Percentiles rank a stretch among this genome's conserved stretches.
phyloP scores from a whole-genome alignment of 2,888 invertebrate genomes.

The Hipparchia sbordonii region DNA sequence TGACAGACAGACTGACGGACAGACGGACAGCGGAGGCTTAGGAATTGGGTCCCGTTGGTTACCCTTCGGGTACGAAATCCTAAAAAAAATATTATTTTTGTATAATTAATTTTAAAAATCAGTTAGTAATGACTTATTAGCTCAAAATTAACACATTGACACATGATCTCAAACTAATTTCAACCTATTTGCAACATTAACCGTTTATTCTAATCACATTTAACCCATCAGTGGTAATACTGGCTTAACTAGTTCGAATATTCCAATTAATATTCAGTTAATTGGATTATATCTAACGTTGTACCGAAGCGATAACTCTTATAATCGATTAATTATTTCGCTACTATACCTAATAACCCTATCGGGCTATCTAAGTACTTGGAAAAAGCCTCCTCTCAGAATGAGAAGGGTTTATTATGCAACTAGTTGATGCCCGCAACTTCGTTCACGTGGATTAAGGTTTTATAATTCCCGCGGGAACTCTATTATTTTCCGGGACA shows the following conservation, averaged over 20 bases:
- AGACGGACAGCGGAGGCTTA: too few species aligned
- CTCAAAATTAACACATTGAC: neutral
- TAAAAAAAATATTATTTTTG: too few species aligned
- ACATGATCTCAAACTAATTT: neutral
- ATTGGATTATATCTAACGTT: slow-evolving; percentile 25
- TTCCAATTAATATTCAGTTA: slow-evolving; percentile 31
- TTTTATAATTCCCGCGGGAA: too few species aligned
- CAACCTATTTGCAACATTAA: neutral
- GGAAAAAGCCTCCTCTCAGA: too few species aligned
- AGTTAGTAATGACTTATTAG: neutral
- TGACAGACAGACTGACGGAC: too few species aligned
- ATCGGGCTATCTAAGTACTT: neutral
- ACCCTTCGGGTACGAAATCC: too few species aligned
- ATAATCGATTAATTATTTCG: slow-evolving; percentile 10
- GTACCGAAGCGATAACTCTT: slow-evolving; percentile 6
- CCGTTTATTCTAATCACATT: slow-evolving; percentile 19
- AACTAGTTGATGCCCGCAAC: too few species aligned
- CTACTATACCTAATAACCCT: neutral
- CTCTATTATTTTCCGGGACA: too few species aligned
- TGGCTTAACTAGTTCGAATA: slow-evolving; percentile 23
- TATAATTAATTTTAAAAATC: too few species aligned
- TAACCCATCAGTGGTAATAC: slow-evolving; percentile 22
- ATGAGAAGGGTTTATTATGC: too few species aligned
- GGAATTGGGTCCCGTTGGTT: too few species aligned
- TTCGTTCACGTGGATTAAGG: too few species aligned